These are phyloP conservation scores for Smutsia temminckii DNA, from an alignment of 2,797 vertebrate species.

Conservation along the genomic window DNA sequence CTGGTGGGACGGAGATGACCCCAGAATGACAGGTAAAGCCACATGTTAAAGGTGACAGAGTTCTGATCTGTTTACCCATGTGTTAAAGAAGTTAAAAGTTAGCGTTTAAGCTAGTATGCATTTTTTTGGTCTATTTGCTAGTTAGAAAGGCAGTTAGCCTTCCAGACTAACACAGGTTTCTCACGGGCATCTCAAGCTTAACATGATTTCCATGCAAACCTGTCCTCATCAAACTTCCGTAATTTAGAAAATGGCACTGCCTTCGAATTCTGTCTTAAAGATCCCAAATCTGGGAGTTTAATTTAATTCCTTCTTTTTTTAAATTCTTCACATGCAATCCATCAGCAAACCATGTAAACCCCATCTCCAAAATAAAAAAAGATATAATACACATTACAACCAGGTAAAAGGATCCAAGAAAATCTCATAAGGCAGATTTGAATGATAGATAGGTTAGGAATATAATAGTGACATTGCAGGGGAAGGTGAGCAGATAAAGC, in stretches of 20 bases:
- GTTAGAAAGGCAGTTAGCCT: neutral
- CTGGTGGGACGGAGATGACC: too few species aligned
- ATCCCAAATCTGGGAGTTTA: neutral
- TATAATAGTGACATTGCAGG: fast-evolving
- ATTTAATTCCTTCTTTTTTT: neutral
- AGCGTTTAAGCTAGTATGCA: neutral
- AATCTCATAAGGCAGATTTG: neutral
- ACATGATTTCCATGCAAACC: neutral
- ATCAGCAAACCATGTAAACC: neutral
- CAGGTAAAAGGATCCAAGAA: neutral
- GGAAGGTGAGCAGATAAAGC: neutral
- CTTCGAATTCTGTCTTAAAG: neutral
- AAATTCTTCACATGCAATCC: neutral
- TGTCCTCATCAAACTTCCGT: neutral
- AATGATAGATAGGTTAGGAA: neutral
- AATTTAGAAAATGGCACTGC: neutral
- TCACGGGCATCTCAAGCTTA: neutral
- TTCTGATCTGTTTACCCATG: neutral
- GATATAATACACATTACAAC: neutral
- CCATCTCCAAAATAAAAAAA: neutral
- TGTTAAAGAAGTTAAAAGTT: neutral
- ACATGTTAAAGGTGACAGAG: neutral
- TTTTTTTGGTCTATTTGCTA: neutral
- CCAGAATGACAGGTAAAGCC: neutral
- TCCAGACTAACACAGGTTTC: neutral